phyloP scores from a whole-genome alignment of 2,888 invertebrate genomes.

The Dasypolia templi region DNA sequence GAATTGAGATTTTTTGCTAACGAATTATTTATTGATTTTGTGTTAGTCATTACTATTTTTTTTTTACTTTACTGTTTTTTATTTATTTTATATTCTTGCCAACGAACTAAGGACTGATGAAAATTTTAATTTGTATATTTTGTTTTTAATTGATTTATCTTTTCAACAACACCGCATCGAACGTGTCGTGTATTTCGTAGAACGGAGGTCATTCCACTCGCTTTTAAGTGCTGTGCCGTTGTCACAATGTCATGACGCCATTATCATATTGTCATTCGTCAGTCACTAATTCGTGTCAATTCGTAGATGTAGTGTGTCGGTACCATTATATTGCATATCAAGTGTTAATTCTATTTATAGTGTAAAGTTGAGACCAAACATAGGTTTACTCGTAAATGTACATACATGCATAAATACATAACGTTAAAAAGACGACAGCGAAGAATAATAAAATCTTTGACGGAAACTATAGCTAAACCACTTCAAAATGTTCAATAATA shows the following conservation, averaged over 20 bases:
- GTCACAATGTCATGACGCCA: conserved; percentile 74
- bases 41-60: conserved; percentile 25
- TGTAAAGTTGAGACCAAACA: conserved; percentile 70
- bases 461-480: not conserved
- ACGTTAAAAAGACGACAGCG: conserved; percentile 15
- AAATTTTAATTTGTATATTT: conserved; percentile 68
- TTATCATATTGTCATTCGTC: conserved; percentile 43
- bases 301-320: conserved; percentile 67
- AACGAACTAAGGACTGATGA: conserved; percentile 60
- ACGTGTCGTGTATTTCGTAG: conserved; percentile 70
- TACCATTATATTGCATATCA: conserved; percentile 76
- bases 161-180: conserved; percentile 71
- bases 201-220: conserved; percentile 82
- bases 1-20: conserved; percentile 48
- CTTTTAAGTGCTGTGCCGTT: conserved; percentile 76
- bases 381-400: conserved; percentile 65
- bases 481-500: conserved; percentile 1
- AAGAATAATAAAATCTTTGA: conserved; percentile 39
- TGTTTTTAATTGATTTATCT: conserved; percentile 52
- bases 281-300: conserved; percentile 63
- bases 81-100: conserved; percentile 64
- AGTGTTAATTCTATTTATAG: conserved; percentile 65
- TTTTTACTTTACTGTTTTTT: conserved; percentile 31
- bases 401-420: conserved; percentile 49
- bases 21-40: conserved; percentile 29